phyloP scores from a whole-genome alignment of 2,888 invertebrate genomes.

The Agrochola macilenta region DNA sequence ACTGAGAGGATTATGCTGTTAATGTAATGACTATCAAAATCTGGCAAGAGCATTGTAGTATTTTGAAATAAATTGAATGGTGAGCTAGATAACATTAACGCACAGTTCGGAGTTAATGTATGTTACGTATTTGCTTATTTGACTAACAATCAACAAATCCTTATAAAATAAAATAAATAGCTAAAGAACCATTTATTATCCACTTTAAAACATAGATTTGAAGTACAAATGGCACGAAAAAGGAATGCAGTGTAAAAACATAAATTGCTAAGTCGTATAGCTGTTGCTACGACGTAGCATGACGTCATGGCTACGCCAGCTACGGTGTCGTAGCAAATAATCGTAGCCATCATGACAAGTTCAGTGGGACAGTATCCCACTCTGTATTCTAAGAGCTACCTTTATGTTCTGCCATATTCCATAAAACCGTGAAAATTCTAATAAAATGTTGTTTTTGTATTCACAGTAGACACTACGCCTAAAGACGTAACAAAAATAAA shows the following conservation, averaged over 20 bases:
- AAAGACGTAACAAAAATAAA: slow-evolving; percentile 40
- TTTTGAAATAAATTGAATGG: slow-evolving; percentile 8
- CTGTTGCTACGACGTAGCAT: slow-evolving; percentile 32
- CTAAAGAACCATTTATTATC: neutral
- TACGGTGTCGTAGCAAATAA: neutral
- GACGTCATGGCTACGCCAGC: slow-evolving; percentile 11
- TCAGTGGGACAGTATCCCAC: neutral
- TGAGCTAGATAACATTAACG: neutral
- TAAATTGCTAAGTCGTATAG: too few species aligned
- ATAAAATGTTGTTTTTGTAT: slow-evolving; percentile 48
- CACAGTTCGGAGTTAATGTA: neutral
- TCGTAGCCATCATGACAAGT: neutral
- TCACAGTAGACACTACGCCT: slow-evolving; percentile 30
- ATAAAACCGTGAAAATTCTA: slow-evolving; percentile 37
- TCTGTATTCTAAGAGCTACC: slow-evolving; percentile 28
- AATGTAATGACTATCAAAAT: slow-evolving; percentile 37
- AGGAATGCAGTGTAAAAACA: neutral
- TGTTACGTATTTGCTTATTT: neutral
- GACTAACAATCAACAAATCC: neutral
- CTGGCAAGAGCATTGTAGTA: neutral
- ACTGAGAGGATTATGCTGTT: slow-evolving; percentile 33
- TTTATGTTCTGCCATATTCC: slow-evolving; percentile 18
- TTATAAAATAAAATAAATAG: neutral
- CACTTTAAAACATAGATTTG: neutral
- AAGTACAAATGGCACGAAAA: neutral